These are phyloP conservation scores for Acheta domesticus DNA, from an alignment of 2,888 invertebrate species.

Conservation along the genomic window DNA sequence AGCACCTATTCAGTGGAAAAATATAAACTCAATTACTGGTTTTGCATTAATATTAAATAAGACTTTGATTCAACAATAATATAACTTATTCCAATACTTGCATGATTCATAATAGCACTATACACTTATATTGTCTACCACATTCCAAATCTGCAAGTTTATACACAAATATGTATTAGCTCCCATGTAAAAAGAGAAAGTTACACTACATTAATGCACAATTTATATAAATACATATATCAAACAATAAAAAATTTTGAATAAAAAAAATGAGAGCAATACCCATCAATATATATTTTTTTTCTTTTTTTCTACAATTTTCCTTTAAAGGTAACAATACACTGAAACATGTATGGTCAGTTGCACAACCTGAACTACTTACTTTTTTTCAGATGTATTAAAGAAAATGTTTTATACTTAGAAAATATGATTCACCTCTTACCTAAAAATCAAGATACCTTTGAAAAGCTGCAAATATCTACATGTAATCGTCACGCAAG, in stretches of 20 bases:
- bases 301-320: no score
- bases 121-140: slow-evolving; percentile 2
- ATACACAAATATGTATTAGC: neutral
- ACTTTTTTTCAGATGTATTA: no score
- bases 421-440: no score
- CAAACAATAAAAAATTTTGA: neutral
- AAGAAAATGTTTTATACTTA: no score
- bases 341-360: no score
- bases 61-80: neutral
- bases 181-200: neutral
- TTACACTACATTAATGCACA: neutral
- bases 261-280: neutral
- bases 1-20: slow-evolving; percentile 2
- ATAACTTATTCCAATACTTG: neutral
- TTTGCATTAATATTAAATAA: neutral
- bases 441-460: no score
- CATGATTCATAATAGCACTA: neutral
- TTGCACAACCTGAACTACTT: no score
- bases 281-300: no score
- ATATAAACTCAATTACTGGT: neutral
- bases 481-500: no score
- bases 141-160: neutral
- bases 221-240: neutral
- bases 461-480: no score
- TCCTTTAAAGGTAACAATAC: no score